Conservation (phyloP, 2,888 invertebrate genomes). For the Drosophila lacicola region DNA sequence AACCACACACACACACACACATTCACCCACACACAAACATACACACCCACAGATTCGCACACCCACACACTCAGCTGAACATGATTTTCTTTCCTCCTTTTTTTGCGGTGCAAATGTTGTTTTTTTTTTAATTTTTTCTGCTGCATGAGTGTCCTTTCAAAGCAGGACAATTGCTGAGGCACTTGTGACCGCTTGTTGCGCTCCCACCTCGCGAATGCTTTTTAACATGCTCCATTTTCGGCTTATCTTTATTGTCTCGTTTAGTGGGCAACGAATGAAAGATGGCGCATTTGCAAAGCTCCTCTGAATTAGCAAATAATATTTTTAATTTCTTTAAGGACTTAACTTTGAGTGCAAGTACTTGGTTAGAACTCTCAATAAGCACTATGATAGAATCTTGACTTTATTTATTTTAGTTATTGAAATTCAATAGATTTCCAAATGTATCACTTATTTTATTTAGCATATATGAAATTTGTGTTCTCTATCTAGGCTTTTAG, state of each 20-base stretch:
- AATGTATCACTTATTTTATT: no score
- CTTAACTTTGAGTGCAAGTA: not conserved
- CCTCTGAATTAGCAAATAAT: conserved; percentile 6
- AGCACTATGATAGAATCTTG: no score
- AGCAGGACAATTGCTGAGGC: conserved; percentile 29
- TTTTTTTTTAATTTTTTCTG: conserved; percentile 7
- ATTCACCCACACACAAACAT: conserved; percentile 8
- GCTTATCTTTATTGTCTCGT: conserved; percentile 84
- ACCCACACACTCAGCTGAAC: conserved; percentile 9
- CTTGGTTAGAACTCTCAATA: not conserved
- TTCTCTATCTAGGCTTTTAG: no score
- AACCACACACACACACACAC: conserved; percentile 11
- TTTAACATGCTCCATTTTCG: conserved; percentile 76
- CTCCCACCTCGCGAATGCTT: conserved; percentile 46
- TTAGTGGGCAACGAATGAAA: conserved; percentile 78
- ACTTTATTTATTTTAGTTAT: no score
- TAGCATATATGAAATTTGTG: no score
- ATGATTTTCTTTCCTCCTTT: conserved; percentile 3
- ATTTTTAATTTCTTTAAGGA: not conserved
- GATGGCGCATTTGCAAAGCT: conserved; percentile 52
- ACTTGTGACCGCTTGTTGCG: conserved; percentile 65
- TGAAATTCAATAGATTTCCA: no score
- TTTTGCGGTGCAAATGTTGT: conserved; percentile 15
- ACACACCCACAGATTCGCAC: not conserved
- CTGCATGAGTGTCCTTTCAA: conserved; percentile 15